These are phyloP conservation scores for Picathartes gymnocephalus DNA, from an alignment of 2,113 vertebrate species.

Conservation along the genomic window DNA sequence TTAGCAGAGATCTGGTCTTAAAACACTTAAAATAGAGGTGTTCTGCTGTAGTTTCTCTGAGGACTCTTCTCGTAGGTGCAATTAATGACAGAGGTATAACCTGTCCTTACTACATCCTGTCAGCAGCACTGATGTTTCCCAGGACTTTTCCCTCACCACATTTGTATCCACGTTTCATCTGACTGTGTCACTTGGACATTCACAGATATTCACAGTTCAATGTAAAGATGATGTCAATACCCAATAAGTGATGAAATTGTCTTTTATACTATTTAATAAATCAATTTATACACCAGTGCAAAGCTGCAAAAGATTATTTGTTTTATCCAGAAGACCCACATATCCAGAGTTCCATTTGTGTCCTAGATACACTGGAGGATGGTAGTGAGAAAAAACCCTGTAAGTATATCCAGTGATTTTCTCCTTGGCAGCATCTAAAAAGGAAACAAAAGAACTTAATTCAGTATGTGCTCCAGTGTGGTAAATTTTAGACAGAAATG, in stretches of 20 bases:
- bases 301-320: neutral
- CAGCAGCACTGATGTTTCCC: neutral
- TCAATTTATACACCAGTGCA: neutral
- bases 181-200: neutral
- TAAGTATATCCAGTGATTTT: neutral
- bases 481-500: neutral
- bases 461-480: neutral
- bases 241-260: rapidly evolving
- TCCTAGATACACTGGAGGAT: neutral
- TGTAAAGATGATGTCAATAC: neutral
- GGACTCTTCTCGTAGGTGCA: rapidly evolving
- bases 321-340: neutral
- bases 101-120: too few species aligned
- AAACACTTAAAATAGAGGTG: neutral
- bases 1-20: neutral
- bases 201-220: neutral
- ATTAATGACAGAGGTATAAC: neutral
- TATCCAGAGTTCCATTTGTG: neutral
- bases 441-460: neutral
- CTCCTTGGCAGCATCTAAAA: neutral
- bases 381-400: neutral
- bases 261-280: neutral
- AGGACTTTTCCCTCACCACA: neutral
- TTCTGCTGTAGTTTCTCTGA: neutral
- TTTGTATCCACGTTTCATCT: neutral